Base-by-base conservation (phyloP, 2,888 invertebrate species). In the Sinohyriopsis cumingii region DNA sequence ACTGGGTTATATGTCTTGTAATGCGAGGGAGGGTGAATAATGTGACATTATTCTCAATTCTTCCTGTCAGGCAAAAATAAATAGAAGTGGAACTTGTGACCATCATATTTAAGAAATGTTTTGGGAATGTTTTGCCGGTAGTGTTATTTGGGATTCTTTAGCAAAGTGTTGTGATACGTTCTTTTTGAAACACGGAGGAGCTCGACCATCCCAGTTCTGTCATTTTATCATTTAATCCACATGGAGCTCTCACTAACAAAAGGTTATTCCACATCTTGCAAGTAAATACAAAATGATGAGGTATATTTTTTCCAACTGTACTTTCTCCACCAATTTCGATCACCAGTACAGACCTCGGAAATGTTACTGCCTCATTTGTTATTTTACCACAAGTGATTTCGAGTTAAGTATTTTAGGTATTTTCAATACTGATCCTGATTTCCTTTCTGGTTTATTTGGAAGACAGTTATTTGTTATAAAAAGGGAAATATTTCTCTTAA, bases 191-290 rank as follows among this genome's bases (percentile, higher is more conserved):
- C 15, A 67, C 54, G 1, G 12, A 28, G n/a, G 61, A 45, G 61
- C 70, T 73, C 33, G 65, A 73, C 73, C 66, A 73, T 1, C 70
- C 70, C 25, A 61, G 54, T 55, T 70, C 68, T n/a, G 62, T 33
- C 28, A 70, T 67, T n/a, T 59, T 66, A n/a, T 64, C 64, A 1
- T 20, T 25, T 15, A 64, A 45, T 5, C 62, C 55, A 24, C 62
- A 59, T n/a, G 54, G 19, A 20, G 33, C 22, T 15, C 70, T 62
- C 19, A 65, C 19, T 7, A 65, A 56, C 24, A 73, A 59, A 22
- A 28, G 62, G n/a, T 2, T 5, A 24, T 62, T 65, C 73, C 60
- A 65, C 22, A 67, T n/a, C 65, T 68, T 67, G 20, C 68, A 65
- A 28, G 54, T 56, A 55, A 72, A 69, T 19, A 73, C 28, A 55